Percentiles rank a stretch among this genome's conserved stretches.
These are phyloP conservation scores for Hermaeophaga mercurialis DNA, from an alignment of 2,888 invertebrate genomes.

Conservation along the genomic window DNA sequence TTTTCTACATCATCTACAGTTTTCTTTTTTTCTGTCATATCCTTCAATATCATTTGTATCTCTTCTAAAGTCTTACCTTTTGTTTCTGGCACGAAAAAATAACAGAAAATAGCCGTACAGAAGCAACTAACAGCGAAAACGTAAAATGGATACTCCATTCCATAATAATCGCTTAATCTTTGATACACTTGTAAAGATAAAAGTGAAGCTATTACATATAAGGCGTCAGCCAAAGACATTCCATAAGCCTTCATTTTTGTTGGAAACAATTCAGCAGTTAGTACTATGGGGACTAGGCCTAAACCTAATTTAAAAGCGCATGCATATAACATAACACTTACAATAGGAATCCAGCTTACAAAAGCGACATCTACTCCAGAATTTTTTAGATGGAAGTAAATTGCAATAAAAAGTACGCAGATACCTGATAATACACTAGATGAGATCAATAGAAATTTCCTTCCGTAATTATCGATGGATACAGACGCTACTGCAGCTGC, in stretches of 20 bases:
- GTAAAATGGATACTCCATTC: conserved; percentile 53
- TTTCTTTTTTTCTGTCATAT: conserved; percentile 13
- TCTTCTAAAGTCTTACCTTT: conserved; percentile 70
- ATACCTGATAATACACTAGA: conserved; percentile 52
- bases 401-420: conserved; percentile 48
- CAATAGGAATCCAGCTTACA: conserved; percentile 54
- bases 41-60: conserved; percentile 59
- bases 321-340: conserved; percentile 52
- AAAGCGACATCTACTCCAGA: conserved; percentile 42
- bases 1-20: background rate
- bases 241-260: conserved; percentile 55
- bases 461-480: conserved; percentile 52
- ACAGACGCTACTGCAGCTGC: conserved; percentile 49
- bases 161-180: conserved; percentile 43
- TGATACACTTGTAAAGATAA: conserved; percentile 51
- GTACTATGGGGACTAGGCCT: conserved; percentile 54
- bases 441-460: conserved; percentile 48
- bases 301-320: conserved; percentile 53
- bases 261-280: conserved; percentile 55
- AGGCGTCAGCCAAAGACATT: conserved; percentile 52
- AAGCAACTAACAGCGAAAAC: conserved; percentile 44
- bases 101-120: conserved; percentile 34
- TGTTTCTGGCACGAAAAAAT: conserved; percentile 65
- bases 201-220: conserved; percentile 50
- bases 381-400: conserved; percentile 53